Evolutionary conservation across 2,113 vertebrate genomes (phyloP).

Genomic region (Paracanthobrama guichenoti): DNA sequence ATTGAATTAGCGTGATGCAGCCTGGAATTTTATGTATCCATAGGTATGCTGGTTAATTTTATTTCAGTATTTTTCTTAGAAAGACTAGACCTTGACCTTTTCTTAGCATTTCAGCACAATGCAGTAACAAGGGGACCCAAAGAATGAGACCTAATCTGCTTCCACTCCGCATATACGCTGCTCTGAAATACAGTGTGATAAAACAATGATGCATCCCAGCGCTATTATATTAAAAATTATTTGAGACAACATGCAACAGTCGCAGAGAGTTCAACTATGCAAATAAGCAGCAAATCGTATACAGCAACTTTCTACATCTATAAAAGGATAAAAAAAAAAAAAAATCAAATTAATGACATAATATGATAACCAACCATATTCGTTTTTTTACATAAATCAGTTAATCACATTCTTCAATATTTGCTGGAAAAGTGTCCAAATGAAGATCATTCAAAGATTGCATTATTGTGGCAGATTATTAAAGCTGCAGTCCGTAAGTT

Average conservation of each 20-base stretch:
- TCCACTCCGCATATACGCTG: neutral
- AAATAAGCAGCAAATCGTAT: neutral
- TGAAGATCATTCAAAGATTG: too few species aligned
- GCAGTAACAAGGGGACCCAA: neutral
- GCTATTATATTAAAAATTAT: neutral
- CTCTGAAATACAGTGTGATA: neutral
- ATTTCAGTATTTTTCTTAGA: conserved; percentile 30
- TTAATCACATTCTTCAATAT: too few species aligned
- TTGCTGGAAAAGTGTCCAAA: too few species aligned
- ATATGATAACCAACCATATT: too few species aligned
- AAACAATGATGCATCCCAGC: neutral
- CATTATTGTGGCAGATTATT: too few species aligned
- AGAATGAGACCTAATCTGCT: neutral
- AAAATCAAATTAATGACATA: too few species aligned
- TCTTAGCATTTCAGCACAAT: neutral
- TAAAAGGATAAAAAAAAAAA: too few species aligned
- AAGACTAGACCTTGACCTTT: conserved; percentile 32
- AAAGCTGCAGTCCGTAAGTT: too few species aligned
- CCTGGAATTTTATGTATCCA: conserved; percentile 18
- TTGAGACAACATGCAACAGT: neutral
- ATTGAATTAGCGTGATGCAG: neutral
- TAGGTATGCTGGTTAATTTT: conserved; percentile 6
- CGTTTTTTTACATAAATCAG: too few species aligned
- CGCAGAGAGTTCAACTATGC: neutral
- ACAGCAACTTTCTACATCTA: neutral